These are phyloP conservation scores for Micropoecilia bifurca DNA, from an alignment of 2,797 vertebrate genomes.

Conservation along the genomic window DNA sequence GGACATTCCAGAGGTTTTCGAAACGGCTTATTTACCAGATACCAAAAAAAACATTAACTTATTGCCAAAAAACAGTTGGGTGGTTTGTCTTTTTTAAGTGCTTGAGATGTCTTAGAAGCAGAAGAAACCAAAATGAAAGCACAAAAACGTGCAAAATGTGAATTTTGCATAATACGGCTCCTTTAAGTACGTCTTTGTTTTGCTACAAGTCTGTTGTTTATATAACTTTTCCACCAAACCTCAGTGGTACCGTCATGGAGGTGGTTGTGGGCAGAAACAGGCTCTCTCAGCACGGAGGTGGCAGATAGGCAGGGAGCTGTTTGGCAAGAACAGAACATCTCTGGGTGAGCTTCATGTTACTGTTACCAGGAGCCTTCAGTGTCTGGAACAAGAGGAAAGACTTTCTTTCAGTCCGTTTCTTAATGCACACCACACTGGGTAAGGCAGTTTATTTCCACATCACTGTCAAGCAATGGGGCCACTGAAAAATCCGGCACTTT, in stretches of 20 bases:
- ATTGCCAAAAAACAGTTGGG: too few relatives aligned
- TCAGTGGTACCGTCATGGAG: background rate
- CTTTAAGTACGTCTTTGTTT: background rate
- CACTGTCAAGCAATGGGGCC: background rate
- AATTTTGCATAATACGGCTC: too few relatives aligned
- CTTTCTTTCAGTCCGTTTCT: background rate
- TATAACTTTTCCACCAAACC: background rate
- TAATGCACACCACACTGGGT: background rate
- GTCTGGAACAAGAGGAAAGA: constrained; percentile 6
- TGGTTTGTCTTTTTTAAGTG: too few relatives aligned
- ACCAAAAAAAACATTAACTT: too few relatives aligned
- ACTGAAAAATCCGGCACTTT: background rate
- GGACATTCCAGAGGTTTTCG: too few relatives aligned
- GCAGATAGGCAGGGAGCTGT: constrained; percentile 22
- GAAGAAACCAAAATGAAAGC: too few relatives aligned
- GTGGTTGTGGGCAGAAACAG: constrained; percentile 23
- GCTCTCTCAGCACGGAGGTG: constrained; percentile 45
- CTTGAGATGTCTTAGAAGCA: too few relatives aligned
- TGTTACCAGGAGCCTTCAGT: constrained; percentile 12
- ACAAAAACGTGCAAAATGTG: too few relatives aligned
- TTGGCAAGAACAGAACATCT: constrained; percentile 50
- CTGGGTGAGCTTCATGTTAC: constrained; percentile 18
- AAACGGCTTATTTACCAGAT: too few relatives aligned
- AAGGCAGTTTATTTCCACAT: background rate
- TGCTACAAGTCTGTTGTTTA: background rate